Evolutionary conservation across 2,888 invertebrate genomes (phyloP).

Genomic region (Drosophila infuscata): DNA sequence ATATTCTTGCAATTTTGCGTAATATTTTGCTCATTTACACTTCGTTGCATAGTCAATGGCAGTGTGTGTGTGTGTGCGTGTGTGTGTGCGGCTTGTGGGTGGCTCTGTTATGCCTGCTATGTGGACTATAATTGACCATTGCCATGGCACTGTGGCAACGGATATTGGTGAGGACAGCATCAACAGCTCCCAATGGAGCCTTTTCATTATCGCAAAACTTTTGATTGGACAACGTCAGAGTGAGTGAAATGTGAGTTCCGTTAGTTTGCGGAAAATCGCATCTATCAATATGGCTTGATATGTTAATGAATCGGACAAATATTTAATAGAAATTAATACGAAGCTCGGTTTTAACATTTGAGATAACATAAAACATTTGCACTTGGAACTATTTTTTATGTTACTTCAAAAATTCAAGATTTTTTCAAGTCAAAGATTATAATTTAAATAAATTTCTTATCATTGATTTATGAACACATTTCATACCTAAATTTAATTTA

Average conservation of each 20-base stretch:
- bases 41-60: slow-evolving; percentile 66
- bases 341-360: neutral
- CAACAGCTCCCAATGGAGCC: slow-evolving; percentile 65
- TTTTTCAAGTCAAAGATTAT: neutral
- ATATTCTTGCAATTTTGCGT: slow-evolving; percentile 72
- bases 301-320: neutral
- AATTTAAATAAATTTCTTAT: neutral
- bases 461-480: neutral
- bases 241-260: slow-evolving; percentile 54
- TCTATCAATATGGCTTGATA: slow-evolving; percentile 9
- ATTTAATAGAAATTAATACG: neutral
- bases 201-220: slow-evolving; percentile 67
- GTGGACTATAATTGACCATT: slow-evolving; percentile 55
- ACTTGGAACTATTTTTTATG: neutral
- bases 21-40: slow-evolving; percentile 80
- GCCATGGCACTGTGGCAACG: slow-evolving; percentile 41
- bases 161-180: slow-evolving; percentile 24
- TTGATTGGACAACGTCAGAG: slow-evolving; percentile 58
- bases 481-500: neutral
- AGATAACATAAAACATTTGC: neutral
- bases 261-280: slow-evolving; percentile 3
- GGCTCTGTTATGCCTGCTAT: slow-evolving; percentile 10
- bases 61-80: neutral
- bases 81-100: neutral
- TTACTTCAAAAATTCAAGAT: neutral